phyloP scores from a whole-genome alignment of 2,797 vertebrate genomes.

The Takifugu rubripes region DNA sequence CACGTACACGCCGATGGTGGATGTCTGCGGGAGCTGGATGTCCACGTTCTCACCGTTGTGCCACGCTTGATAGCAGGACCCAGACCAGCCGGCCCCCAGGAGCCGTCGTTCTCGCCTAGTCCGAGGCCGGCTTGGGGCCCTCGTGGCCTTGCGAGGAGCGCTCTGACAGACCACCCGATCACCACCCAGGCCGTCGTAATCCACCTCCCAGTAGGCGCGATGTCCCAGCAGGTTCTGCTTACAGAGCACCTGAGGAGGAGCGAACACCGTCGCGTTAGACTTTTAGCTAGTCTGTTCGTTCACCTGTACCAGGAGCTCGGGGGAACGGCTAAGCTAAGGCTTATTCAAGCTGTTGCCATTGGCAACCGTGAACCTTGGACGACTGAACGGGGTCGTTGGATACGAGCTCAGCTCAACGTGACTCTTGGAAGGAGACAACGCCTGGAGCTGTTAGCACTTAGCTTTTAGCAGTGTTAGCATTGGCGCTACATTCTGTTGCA shows the following conservation, averaged over 20 bases:
- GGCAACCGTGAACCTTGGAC: no score
- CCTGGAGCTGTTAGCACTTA: no score
- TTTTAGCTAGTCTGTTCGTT: no score
- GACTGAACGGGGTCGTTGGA: no score
- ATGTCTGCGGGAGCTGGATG: slow-evolving; percentile 38
- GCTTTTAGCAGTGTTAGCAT: no score
- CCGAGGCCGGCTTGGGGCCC: slow-evolving; percentile 72
- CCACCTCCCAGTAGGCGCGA: slow-evolving; percentile 79
- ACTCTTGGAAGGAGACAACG: no score
- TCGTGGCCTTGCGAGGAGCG: slow-evolving; percentile 64
- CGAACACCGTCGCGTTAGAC: neutral
- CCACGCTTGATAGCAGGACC: slow-evolving; percentile 77
- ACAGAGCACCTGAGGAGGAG: slow-evolving; percentile 67
- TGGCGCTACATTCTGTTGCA: no score
- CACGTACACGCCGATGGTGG: slow-evolving; percentile 70
- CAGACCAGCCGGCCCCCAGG: slow-evolving; percentile 78
- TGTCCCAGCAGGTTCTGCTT: slow-evolving; percentile 65
- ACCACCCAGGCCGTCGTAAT: slow-evolving; percentile 74
- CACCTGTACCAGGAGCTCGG: no score
- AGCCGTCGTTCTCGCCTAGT: slow-evolving; percentile 72
- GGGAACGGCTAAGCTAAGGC: no score
- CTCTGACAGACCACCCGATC: slow-evolving; percentile 61
- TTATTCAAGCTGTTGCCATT: no score
- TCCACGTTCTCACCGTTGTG: slow-evolving; percentile 71
- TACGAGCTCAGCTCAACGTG: no score